Evolutionary conservation across 2,797 vertebrate genomes (phyloP).

Genomic region (Crocodylus rhombifer): DNA sequence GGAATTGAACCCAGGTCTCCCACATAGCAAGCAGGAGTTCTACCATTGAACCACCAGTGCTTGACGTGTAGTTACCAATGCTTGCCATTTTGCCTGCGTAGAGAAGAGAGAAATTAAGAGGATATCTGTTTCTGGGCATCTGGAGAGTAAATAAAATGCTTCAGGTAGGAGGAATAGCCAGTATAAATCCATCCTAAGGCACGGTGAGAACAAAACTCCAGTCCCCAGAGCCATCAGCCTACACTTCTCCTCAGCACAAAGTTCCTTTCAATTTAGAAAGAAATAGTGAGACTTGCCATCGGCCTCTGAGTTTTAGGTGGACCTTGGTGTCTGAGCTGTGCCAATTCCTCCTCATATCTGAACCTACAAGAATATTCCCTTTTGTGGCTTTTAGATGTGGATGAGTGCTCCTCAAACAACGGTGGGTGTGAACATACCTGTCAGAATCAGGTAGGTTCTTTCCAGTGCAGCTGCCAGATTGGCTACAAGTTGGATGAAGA

Average conservation of each 20-base stretch:
- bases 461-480: conserved; percentile 88
- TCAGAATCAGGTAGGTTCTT: conserved; percentile 91
- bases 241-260: background rate
- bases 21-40: no score
- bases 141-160: background rate
- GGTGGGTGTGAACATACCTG: conserved; percentile 91
- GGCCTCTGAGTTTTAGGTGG: background rate
- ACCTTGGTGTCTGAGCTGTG: accelerated
- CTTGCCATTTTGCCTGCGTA: no score
- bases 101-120: background rate
- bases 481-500: conserved; percentile 89
- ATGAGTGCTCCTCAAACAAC: conserved; percentile 87
- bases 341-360: accelerated
- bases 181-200: no score
- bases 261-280: background rate
- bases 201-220: background rate
- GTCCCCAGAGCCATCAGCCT: background rate
- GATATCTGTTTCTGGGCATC: background rate
- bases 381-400: conserved; percentile 83
- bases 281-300: background rate
- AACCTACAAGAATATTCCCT: accelerated
- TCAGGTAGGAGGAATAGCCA: background rate
- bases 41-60: no score
- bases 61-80: no score
- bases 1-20: no score